Percentiles rank a stretch among this genome's conserved stretches.
phyloP scores from a whole-genome alignment of 2,888 invertebrate genomes.

The Hoplodrina ambigua region DNA sequence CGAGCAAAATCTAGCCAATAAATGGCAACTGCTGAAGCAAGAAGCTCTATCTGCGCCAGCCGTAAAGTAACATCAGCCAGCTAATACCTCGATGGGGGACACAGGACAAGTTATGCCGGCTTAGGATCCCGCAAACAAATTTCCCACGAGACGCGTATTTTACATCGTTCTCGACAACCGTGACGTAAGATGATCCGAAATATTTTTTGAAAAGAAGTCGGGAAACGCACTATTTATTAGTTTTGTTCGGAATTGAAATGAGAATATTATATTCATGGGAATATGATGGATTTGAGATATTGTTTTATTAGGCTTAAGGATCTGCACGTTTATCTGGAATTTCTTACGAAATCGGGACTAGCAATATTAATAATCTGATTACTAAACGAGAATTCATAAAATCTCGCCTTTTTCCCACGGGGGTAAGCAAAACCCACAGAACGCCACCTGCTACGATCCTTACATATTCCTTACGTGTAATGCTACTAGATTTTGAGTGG shows the following conservation, averaged over 20 bases:
- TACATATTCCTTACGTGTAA: too few relatives aligned
- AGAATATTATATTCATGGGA: constrained; percentile 18
- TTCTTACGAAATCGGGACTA: too few relatives aligned
- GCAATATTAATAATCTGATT: too few relatives aligned
- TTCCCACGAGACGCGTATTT: constrained; percentile 86
- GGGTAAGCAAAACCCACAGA: too few relatives aligned
- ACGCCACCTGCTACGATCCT: too few relatives aligned
- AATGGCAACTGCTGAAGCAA: too few relatives aligned
- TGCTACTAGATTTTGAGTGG: too few relatives aligned
- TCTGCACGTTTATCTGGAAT: too few relatives aligned
- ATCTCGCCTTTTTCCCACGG: too few relatives aligned
- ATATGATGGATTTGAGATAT: background rate
- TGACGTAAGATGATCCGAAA: constrained; percentile 78
- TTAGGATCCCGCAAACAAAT: constrained; percentile 85
- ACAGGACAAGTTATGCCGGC: constrained; percentile 81
- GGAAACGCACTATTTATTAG: constrained; percentile 68
- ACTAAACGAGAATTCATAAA: too few relatives aligned
- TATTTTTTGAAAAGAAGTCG: constrained; percentile 75
- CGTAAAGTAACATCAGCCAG: constrained; percentile 49
- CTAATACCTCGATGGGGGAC: constrained; percentile 70
- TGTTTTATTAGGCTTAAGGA: constrained; percentile 5
- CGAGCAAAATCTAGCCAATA: too few relatives aligned
- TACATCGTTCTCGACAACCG: constrained; percentile 74
- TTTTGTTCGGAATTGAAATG: constrained; percentile 64
- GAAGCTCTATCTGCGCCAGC: background rate